Evolutionary conservation across 2,888 invertebrate genomes (phyloP).

Genomic region (Plebejus anna): DNA sequence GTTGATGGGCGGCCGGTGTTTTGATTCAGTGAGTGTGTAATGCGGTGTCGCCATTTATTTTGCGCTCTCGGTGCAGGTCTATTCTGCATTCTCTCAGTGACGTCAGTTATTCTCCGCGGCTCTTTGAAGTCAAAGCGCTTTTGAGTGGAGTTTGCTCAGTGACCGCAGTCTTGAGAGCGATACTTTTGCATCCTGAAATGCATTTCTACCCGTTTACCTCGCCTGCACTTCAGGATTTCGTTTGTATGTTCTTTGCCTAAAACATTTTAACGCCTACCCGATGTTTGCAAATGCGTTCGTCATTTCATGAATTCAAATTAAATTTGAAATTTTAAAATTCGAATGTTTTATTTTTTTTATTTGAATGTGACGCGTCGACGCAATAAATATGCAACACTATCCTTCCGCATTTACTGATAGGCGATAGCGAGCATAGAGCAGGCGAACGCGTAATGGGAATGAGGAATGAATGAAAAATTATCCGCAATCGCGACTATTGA

Average conservation of each 20-base stretch:
- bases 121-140: conserved; percentile 77
- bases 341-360: not conserved
- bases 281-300: not conserved
- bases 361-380: conserved; percentile 1
- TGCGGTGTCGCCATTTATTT: conserved; percentile 77
- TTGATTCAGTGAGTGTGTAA: conserved; percentile 78
- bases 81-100: conserved; percentile 69
- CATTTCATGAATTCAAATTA: not conserved
- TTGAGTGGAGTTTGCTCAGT: conserved; percentile 61
- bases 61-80: conserved; percentile 68
- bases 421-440: conserved; percentile 42
- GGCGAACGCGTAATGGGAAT: conserved; percentile 56
- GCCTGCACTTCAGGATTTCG: conserved; percentile 22
- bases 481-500: conserved; percentile 68
- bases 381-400: conserved; percentile 18
- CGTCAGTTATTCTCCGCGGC: conserved; percentile 62
- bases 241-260: not conserved
- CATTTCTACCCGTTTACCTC: conserved; percentile 24
- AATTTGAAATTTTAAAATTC: not conserved
- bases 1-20: conserved; percentile 73
- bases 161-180: conserved; percentile 68
- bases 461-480: conserved; percentile 72
- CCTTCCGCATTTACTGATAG: conserved; percentile 37
- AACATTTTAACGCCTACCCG: conserved; percentile 1
- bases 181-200: conserved; percentile 54